A percentile compares a stretch with the other conserved stretches of the same genome.
These are phyloP conservation scores for Esox lucius DNA, from an alignment of 2,797 vertebrate species.

Conservation along the genomic window DNA sequence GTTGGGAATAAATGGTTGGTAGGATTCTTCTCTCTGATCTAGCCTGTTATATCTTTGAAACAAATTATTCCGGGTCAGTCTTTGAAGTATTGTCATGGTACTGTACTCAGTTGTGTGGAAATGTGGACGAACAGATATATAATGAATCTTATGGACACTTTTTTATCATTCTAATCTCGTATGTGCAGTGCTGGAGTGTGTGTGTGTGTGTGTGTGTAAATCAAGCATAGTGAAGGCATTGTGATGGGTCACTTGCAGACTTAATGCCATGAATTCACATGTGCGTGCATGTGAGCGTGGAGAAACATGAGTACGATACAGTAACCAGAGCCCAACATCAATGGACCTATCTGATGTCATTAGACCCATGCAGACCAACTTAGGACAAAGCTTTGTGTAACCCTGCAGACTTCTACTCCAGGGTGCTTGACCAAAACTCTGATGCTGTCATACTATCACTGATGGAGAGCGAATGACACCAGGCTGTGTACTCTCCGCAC, in stretches of 20 bases:
- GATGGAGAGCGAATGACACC: slow-evolving; percentile 40
- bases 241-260: neutral
- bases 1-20: neutral
- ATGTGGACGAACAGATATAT: neutral
- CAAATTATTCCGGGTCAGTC: neutral
- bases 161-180: neutral
- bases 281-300: neutral
- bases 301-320: slow-evolving; percentile 44
- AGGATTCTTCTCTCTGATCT: neutral
- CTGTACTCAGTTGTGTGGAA: neutral
- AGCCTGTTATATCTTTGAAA: too few species aligned
- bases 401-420: slow-evolving; percentile 31
- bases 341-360: slow-evolving; percentile 59
- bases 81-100: neutral
- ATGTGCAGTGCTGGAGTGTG: neutral
- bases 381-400: slow-evolving; percentile 46
- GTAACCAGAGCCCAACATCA: slow-evolving; percentile 59
- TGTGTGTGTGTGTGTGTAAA: neutral
- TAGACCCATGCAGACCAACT: slow-evolving; percentile 42
- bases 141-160: neutral
- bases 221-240: neutral
- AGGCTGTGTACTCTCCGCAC: slow-evolving; percentile 47
- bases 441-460: slow-evolving; percentile 56
- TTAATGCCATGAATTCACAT: slow-evolving; percentile 5
- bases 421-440: slow-evolving; percentile 49